Base-by-base conservation (phyloP, 2,113 vertebrate genomes). In the Notiomystis cincta region DNA sequence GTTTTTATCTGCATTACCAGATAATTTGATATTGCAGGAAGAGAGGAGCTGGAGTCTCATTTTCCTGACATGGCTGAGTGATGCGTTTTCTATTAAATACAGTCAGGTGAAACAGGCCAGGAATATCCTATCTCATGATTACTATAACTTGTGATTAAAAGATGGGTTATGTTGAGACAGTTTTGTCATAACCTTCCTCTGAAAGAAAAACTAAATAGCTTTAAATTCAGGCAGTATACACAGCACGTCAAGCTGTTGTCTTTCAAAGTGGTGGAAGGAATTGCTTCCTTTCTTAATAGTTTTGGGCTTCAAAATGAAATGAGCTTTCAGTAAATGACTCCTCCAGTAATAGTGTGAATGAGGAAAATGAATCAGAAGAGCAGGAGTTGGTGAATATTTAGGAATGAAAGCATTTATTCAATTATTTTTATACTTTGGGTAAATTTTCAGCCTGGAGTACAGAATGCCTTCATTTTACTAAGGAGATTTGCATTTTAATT, bases 401-500 rank as follows among this genome's bases (percentile, higher is more conserved):
- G 79, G 51, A 86, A 60, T 35, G 75, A 47, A 95, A 51, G 44
- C 30, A 13, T 61, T 81, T 90, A 45, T 81, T 85, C 44, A 20
- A 54, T 92, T 82, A 53, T 87, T 94, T 82, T 87, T 91, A 12
- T 67, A 33, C 28, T 77, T 44, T 3, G 28, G 67, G 50, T 89
- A 83, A 67, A 80, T 92, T 78, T 95, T 89, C 90, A 94, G 42
- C 33, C 47, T 35, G 12, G 22, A 42, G 45, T 70, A n/a, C 12
- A 53, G 58, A 40, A 23, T 24, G 48, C 72, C 62, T 93, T 54
- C 42, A 21, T 82, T 82, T n/a, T 48, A 25, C 83, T 65, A 35
- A 82, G 66, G 85, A 85, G 80, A 89, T 88, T 89, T 93, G 64
- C 65, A 71, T 96, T 96, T 96, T 95, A 95, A 81, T 78, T 92